Evolutionary conservation across 1,140 invertebrate genomes (phyloP).

Genomic region (Forficula auricularia): DNA sequence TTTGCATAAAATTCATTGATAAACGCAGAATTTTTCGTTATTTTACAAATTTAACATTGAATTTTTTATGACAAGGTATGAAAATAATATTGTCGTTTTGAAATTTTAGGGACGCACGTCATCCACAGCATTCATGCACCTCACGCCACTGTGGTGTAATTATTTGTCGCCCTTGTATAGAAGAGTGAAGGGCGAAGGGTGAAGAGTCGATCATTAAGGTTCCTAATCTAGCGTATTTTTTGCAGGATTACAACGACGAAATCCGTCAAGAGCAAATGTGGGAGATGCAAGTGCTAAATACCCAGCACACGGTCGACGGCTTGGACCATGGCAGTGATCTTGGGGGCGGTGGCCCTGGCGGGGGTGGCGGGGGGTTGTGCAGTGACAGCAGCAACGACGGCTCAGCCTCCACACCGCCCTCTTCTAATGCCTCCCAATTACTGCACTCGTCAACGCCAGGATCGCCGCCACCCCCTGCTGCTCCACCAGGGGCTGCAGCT

Average conservation of each 20-base stretch:
- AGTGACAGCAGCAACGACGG: neutral
- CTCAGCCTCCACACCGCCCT: neutral
- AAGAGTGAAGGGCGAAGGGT: too few relatives aligned
- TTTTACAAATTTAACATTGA: too few relatives aligned
- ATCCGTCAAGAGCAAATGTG: constrained; percentile 70
- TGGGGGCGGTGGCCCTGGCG: constrained; percentile 19
- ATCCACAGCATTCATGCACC: too few relatives aligned
- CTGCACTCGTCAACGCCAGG: neutral
- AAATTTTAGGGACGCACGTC: too few relatives aligned
- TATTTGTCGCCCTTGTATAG: too few relatives aligned
- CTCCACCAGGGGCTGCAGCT: constrained; percentile 14
- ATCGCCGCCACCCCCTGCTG: constrained; percentile 11
- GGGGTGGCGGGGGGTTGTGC: constrained; percentile 3
- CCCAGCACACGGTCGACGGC: constrained; percentile 15
- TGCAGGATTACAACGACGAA: constrained; percentile 65
- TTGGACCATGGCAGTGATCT: constrained; percentile 4
- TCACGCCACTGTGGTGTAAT: too few relatives aligned
- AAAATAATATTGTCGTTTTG: too few relatives aligned
- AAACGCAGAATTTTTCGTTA: too few relatives aligned
- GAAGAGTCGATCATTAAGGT: too few relatives aligned
- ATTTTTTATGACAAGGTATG: too few relatives aligned
- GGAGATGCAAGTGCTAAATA: constrained; percentile 57
- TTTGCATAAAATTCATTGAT: too few relatives aligned
- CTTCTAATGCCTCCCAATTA: too few relatives aligned
- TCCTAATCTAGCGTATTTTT: constrained; percentile 1